Base-by-base conservation (phyloP, 2,888 invertebrate genomes). In the Apamea epomidion region DNA sequence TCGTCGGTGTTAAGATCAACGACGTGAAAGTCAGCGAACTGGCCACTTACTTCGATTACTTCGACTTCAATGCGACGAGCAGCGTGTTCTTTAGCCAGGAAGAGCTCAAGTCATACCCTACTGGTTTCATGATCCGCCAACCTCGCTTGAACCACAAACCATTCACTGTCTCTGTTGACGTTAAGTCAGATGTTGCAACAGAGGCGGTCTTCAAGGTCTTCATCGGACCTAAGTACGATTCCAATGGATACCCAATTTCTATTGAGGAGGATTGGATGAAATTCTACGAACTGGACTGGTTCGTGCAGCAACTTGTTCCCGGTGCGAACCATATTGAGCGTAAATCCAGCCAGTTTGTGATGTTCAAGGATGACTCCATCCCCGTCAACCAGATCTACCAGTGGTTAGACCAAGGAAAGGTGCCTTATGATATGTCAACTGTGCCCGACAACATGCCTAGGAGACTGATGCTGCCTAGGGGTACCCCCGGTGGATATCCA, bases 381-480 rank as follows among this genome's bases (percentile, higher is more conserved):
- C 97, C 98, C n/a, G 97, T 97, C 91, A 95, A 96, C 58, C 97
- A 98, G 79, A 94, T 98, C 76, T 97, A 97, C 93, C 97, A 97
- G 81, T 96, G 98, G 72, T 95, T 98, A 88, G 94, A 96, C n/a
- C 97, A 98, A 86, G 93, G 93, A 70, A 90, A 95, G 85, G 97
- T 98, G 90, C 97, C 97, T 25, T 89, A 95, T 87, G 97, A 97
- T 87, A 97, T 97, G 93, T 95, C 95, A 76, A 96, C 97, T 84
- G 94, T 96, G 67, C 97, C 97, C 89, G 97, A 97, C 85, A 97
- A 97, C 76, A 97, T 98, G 95, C 98, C 98, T 5, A 97, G 97
- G 81, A 97, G 98, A 87, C 95, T 98, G 74, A 95, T 98, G 91
- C 93, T 98, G 82, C 98, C 98, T 68, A 98, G 97, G 92, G 98